Evolutionary conservation across 2,113 vertebrate species (phyloP).

Genomic region (Plectropomus leopardus): DNA sequence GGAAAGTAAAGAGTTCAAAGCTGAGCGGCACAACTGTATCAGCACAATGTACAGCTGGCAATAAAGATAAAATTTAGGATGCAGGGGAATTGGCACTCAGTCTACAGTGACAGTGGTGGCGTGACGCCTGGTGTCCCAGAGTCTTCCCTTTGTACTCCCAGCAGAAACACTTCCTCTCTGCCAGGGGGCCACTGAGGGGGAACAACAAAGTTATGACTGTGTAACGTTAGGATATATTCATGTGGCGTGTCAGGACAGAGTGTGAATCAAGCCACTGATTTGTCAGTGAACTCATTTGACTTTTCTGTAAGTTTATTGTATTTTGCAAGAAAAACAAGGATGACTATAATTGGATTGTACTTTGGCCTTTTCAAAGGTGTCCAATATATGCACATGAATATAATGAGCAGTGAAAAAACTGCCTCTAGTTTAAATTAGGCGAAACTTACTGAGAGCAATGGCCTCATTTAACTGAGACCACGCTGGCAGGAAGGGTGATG

Average conservation of each 20-base stretch:
- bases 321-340: constrained; percentile 24
- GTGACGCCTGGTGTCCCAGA: constrained; percentile 42
- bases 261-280: constrained; percentile 27
- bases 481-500: constrained; percentile 2
- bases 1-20: constrained; percentile 72
- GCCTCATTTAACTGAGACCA: constrained; percentile 43
- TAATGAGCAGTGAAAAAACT: constrained; percentile 40
- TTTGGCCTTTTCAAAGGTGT: constrained; percentile 45
- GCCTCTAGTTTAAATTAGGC: constrained; percentile 34
- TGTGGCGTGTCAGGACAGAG: constrained; percentile 3
- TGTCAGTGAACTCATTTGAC: constrained; percentile 22
- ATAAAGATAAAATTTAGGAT: constrained; percentile 69
- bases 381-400: constrained; percentile 19
- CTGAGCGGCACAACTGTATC: constrained; percentile 64
- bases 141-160: constrained; percentile 53
- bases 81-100: constrained; percentile 65
- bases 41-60: constrained; percentile 68
- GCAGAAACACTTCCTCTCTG: constrained; percentile 34
- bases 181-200: constrained; percentile 24
- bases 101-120: constrained; percentile 60
- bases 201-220: constrained; percentile 20
- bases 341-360: constrained; percentile 41
- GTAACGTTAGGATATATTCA: constrained; percentile 17
- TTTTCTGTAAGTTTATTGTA: constrained; percentile 8
- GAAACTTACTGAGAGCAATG: constrained; percentile 34